These are phyloP conservation scores for Patagioenas fasciata DNA, from an alignment of 2,113 vertebrate genomes.

Conservation along the genomic window DNA sequence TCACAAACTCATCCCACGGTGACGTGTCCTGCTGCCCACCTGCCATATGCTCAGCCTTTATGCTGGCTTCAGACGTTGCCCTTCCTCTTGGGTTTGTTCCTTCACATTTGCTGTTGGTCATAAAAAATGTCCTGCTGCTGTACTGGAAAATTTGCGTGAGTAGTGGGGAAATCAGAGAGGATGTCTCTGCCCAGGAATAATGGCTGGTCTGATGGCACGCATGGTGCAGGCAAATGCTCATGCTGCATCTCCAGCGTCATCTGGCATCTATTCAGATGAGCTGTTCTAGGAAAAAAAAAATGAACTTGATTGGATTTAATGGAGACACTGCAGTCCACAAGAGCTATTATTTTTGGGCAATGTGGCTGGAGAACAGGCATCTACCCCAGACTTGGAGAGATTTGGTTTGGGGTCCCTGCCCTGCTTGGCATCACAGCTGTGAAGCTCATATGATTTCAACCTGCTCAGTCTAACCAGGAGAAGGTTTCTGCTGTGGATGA, in stretches of 20 bases:
- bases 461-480: neutral
- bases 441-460: conserved; percentile 4
- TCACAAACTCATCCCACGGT: neutral
- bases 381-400: neutral
- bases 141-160: neutral
- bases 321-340: neutral
- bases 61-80: accelerated
- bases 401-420: neutral
- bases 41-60: neutral
- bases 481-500: neutral
- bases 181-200: neutral
- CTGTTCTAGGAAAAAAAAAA: neutral
- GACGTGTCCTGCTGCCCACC: accelerated
- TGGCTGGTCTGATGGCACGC: accelerated
- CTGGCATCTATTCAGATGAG: neutral
- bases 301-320: neutral
- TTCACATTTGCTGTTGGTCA: neutral
- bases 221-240: neutral
- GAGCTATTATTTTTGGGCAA: neutral
- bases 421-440: accelerated
- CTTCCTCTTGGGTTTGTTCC: neutral
- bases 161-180: neutral
- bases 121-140: neutral
- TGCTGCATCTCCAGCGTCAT: neutral
- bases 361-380: accelerated